Base-by-base conservation (phyloP, 2,888 invertebrate species). In the Julus scanicus region DNA sequence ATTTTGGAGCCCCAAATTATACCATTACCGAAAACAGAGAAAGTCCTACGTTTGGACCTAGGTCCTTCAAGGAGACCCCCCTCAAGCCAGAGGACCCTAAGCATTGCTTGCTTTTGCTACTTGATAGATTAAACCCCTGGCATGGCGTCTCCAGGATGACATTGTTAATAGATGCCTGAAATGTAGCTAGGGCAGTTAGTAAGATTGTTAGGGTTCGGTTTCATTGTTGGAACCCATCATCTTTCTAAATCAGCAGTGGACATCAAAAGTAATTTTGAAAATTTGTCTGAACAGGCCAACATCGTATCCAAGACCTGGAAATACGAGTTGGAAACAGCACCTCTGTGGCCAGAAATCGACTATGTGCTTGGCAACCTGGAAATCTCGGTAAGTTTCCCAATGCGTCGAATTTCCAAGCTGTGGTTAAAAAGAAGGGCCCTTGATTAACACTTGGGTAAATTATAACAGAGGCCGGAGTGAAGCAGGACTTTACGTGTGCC, bases 351-450 rank as follows among this genome's bases (percentile, higher is more conserved):
- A 94, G 96, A 89, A 98, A 97, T 93, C 97, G 97, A 20, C 93
- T 98, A 0, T 98, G 97, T 91, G 97, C 97, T 44, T 98, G 97
- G 97, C 97, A 97, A 92, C 97, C 97, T 2, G 97, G 97, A 89
- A 97, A 97, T 9, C 95, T 91, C 71, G 91, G 91, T 91, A 89
- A 89, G 13, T 20, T 44, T 53, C 53, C 11, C 2, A 13, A 83
- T 2, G 1, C 29, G 39, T 11, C 29, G 5, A 6, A 37, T n/a
- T n/a, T n/a, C n/a, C n/a, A 29, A 84, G 4, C 84, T 84, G 37
- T 13, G 11, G 2, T 5, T 84, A 9, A 3, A 6, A 20, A 6
- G 17, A 20, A 84, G 4, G 84, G 9, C 29, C n/a, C 37, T 17
- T 5, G n/a, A 5, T 37, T 29, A 11, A 84, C 6, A 84, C 37